Conservation (phyloP, 2,888 invertebrate genomes). For the Trichogramma dendrolimi region DNA sequence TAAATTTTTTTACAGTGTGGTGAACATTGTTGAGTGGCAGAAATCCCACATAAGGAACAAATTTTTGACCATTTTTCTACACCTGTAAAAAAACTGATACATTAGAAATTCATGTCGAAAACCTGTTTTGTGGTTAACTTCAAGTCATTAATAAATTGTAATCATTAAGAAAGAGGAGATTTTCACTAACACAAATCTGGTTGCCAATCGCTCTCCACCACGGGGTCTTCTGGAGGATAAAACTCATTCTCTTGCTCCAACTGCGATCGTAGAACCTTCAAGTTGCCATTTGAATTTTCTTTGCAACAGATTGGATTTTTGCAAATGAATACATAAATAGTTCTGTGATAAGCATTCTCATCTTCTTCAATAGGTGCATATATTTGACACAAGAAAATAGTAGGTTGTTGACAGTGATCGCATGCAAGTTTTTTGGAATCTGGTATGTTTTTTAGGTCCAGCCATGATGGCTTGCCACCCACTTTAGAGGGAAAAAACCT, state of each 20-base stretch:
- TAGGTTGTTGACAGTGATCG: slow-evolving; percentile 65
- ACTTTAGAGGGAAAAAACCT: slow-evolving; percentile 91
- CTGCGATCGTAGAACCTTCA: slow-evolving; percentile 76
- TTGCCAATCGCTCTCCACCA: slow-evolving; percentile 58
- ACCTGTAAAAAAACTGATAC: slow-evolving; percentile 30
- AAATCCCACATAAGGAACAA: slow-evolving; percentile 77
- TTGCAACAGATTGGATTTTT: slow-evolving; percentile 68
- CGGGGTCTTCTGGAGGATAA: slow-evolving; percentile 71
- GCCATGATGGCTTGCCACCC: slow-evolving; percentile 91
- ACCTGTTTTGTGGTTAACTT: no score
- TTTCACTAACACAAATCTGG: slow-evolving; percentile 47
- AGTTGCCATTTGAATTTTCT: slow-evolving; percentile 60
- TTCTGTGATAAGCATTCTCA: slow-evolving; percentile 76
- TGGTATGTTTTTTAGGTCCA: slow-evolving; percentile 74
- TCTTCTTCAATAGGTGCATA: slow-evolving; percentile 80
- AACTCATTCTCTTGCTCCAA: slow-evolving; percentile 72
- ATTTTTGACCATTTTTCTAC: slow-evolving; percentile 58
- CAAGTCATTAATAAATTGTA: no score
- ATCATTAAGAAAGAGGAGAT: no score
- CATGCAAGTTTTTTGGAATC: slow-evolving; percentile 64
- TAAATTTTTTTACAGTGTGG: slow-evolving; percentile 76
- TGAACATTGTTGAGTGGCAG: slow-evolving; percentile 72
- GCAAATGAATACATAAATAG: slow-evolving; percentile 84
- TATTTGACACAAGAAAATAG: slow-evolving; percentile 82
- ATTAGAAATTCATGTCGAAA: no score